A percentile compares a stretch with the other conserved stretches of the same genome.
phyloP scores from a whole-genome alignment of 2,888 invertebrate species.

The Ophion slaviceki region DNA sequence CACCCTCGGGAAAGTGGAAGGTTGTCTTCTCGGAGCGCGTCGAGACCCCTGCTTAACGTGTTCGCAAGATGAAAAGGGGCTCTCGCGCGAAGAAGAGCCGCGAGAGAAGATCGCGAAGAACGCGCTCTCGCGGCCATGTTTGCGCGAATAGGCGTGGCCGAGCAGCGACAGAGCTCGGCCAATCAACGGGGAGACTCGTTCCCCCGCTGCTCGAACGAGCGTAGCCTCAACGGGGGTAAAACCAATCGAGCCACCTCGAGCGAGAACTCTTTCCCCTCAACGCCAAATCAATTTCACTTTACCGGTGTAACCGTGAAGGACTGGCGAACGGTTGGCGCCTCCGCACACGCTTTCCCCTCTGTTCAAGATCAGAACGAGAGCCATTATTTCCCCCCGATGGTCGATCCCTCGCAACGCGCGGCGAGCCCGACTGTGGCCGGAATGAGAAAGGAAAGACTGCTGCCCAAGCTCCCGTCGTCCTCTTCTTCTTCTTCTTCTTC shows the following conservation, averaged over 20 bases:
- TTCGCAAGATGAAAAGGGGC: constrained; percentile 45
- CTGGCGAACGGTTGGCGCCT: constrained; percentile 42
- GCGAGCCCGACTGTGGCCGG: constrained; percentile 8
- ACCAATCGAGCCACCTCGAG: constrained; percentile 48
- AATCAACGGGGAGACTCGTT: constrained; percentile 75
- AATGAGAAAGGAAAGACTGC: constrained; percentile 54
- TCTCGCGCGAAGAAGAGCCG: constrained; percentile 74
- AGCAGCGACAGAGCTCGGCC: constrained; percentile 76
- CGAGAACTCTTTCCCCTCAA: constrained; percentile 56
- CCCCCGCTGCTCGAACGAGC: constrained; percentile 67
- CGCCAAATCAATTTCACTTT: constrained; percentile 54
- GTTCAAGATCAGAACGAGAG: constrained; percentile 46
- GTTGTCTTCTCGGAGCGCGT: too few species aligned
- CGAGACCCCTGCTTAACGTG: background rate
- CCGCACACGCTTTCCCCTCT: constrained; percentile 52
- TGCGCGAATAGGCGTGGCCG: constrained; percentile 83
- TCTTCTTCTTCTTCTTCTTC: constrained; percentile 53
- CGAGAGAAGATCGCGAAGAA: constrained; percentile 64
- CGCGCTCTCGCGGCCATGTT: constrained; percentile 81
- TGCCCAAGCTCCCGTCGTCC: constrained; percentile 50
- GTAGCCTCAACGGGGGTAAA: constrained; percentile 33
- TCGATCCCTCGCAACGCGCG: constrained; percentile 37
- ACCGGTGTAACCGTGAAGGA: constrained; percentile 49
- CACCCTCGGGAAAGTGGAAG: constrained; percentile 13
- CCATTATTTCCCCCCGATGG: constrained; percentile 33